phyloP scores from a whole-genome alignment of 2,797 vertebrate genomes.

The Cossypha dichroa region DNA sequence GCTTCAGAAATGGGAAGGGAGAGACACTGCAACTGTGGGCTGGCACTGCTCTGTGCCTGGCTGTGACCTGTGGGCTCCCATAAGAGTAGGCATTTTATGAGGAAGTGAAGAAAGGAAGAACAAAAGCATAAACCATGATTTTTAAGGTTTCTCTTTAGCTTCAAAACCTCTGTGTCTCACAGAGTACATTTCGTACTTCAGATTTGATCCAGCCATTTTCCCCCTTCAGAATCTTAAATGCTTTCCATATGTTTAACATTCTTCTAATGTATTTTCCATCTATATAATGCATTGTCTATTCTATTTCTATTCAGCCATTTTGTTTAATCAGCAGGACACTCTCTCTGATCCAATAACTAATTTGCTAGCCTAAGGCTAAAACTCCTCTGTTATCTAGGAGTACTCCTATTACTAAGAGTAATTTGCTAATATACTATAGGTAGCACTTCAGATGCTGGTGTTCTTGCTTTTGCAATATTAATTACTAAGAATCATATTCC shows the following conservation, averaged over 20 bases:
- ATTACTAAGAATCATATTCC: conserved; percentile 52
- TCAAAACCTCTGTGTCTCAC: background rate
- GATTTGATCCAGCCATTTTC: background rate
- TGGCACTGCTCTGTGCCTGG: background rate
- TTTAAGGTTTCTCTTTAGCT: background rate
- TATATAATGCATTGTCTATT: background rate
- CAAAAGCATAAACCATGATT: background rate
- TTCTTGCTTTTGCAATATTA: conserved; percentile 54
- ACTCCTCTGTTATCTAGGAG: background rate
- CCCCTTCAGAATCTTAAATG: background rate
- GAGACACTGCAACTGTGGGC: background rate
- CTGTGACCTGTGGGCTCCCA: background rate
- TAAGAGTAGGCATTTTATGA: background rate
- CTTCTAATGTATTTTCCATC: background rate
- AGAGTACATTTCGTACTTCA: background rate
- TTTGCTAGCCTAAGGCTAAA: background rate
- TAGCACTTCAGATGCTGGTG: conserved; percentile 6
- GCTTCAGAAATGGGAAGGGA: background rate
- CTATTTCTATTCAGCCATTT: conserved; percentile 12
- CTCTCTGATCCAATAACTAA: background rate
- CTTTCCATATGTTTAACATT: conserved; percentile 41
- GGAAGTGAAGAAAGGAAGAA: background rate
- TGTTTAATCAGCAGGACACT: conserved; percentile 5
- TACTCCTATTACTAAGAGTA: conserved; percentile 28
- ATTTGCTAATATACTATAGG: conserved; percentile 36